Evolutionary conservation across 1,140 invertebrate genomes (phyloP), one percentile per base, ranked within the genome.

Genomic region (Mycetomoellerius zeteki): DNA sequence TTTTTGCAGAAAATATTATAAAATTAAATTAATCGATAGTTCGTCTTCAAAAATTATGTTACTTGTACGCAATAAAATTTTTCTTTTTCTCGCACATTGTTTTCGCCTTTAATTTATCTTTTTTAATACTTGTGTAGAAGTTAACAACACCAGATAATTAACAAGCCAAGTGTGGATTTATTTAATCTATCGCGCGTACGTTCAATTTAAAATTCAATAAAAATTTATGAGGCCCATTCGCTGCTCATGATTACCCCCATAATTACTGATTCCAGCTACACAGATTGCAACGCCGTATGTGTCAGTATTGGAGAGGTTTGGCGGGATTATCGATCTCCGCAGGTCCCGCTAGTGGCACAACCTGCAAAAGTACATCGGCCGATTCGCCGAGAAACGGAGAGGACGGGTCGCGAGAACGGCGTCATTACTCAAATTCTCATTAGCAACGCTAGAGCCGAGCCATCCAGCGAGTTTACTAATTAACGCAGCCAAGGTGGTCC

Each of bases 341-440:
- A 73, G n/a, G 60, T 81, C 58, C 65, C 85, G 52, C 67, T 58
- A 77, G 50, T 50, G 72, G 64, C 72, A 73, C 86, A 86, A 87
- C 71, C 82, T 85, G 89, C 76, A 90, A 91, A 91, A 88, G 77
- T 80, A 65, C 86, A 88, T 88, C 88, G 90, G 56, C 71, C 84
- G 87, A 91, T 90, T 91, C 88, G 65, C 87, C 60, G 77, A 91
- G 81, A 77, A 89, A 80, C 86, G 73, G 62, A 73, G 87, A 90
- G 91, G 86, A 91, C 85, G 84, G 77, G 67, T 85, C 86, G 89
- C 86, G 88, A 86, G 84, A 90, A 82, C 81, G 80, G 76, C 89
- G 93, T 94, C 93, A 94, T 94, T 94, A 94, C 91, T 94, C 93
- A 94, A 94, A 93, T 91, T 93, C 92, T 93, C 92, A 93, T 94